These are phyloP conservation scores for Pyrgilauda ruficollis DNA, from an alignment of 2,113 vertebrate genomes.

Conservation along the genomic window DNA sequence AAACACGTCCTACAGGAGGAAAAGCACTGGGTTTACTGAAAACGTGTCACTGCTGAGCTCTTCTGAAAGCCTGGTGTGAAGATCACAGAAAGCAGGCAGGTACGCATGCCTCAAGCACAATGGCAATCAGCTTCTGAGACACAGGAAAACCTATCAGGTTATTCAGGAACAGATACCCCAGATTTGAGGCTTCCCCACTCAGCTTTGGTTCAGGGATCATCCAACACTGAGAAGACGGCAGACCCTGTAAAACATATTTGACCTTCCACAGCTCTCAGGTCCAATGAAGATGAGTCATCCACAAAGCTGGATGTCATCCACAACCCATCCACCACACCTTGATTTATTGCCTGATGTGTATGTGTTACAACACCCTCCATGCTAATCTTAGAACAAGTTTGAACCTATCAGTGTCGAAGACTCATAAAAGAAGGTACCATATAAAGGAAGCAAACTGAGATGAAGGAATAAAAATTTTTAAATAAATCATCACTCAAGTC, in stretches of 20 bases:
- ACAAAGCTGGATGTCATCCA: neutral
- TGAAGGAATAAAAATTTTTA: rapidly evolving
- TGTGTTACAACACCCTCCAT: neutral
- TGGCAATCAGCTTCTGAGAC: neutral
- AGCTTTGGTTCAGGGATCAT: neutral
- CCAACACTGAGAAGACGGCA: neutral
- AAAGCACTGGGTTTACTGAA: neutral
- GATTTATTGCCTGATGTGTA: neutral
- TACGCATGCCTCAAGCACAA: neutral
- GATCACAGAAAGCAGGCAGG: neutral
- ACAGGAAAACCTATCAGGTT: neutral
- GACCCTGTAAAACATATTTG: neutral
- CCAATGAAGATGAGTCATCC: neutral
- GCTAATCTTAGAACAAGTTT: neutral
- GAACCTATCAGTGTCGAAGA: neutral
- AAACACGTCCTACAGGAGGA: neutral
- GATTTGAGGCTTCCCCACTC: neutral
- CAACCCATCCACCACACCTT: neutral
- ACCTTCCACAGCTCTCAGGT: neutral
- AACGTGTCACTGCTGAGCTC: neutral
- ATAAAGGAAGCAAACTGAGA: neutral
- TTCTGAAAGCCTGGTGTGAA: neutral
- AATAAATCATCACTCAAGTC: neutral
- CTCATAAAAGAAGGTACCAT: neutral
- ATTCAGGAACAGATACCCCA: neutral